Evolutionary conservation across 1,140 invertebrate genomes (phyloP).

Genomic region (Elysia chlorotica): DNA sequence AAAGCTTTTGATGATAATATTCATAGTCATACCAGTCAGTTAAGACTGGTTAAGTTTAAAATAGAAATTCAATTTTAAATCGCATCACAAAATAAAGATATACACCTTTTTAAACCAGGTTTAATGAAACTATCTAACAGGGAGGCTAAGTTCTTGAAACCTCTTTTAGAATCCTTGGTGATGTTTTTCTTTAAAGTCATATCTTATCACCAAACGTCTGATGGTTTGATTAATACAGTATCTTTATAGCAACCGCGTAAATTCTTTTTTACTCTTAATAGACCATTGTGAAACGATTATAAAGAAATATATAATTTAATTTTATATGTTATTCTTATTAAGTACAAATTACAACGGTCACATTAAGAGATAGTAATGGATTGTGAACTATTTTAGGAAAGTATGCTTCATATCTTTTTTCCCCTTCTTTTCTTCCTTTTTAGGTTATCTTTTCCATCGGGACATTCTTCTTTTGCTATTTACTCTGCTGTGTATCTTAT

Average conservation of each 20-base stretch:
- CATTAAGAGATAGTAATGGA: no score
- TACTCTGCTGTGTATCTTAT: slow-evolving; percentile 64
- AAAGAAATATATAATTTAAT: not conserved
- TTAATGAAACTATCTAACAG: no score
- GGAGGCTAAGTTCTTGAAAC: no score
- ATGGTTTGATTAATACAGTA: no score
- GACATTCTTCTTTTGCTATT: slow-evolving; percentile 67
- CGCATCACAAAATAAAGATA: not conserved
- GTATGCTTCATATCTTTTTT: not conserved
- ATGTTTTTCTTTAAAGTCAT: no score
- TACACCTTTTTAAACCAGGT: not conserved
- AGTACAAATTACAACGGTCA: not conserved
- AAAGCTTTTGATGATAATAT: no score
- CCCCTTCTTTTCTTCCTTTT: not conserved
- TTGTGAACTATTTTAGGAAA: not conserved
- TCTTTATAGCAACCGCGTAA: not conserved
- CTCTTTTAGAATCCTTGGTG: no score
- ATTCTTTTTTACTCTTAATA: not conserved
- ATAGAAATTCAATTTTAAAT: not conserved
- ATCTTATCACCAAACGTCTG: no score
- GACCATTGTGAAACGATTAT: not conserved
- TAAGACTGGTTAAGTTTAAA: not conserved
- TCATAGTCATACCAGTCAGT: not conserved
- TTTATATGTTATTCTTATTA: not conserved
- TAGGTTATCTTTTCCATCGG: slow-evolving; percentile 67